These are phyloP conservation scores for Camelus dromedarius DNA, from an alignment of 2,113 vertebrate species.

Conservation along the genomic window DNA sequence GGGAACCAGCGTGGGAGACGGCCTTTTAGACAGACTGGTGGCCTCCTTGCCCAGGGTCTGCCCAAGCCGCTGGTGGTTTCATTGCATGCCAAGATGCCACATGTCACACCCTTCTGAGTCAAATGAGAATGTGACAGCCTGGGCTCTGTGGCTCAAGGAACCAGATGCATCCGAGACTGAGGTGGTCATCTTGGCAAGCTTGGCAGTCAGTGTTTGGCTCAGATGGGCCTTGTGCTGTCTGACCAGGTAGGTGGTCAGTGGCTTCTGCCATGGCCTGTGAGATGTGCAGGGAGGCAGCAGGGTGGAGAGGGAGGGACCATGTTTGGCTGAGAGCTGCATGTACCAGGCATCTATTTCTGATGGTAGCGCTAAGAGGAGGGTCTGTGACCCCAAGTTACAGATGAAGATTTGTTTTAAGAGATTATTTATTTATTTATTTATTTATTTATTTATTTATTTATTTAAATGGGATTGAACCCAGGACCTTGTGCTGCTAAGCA, in stretches of 20 bases:
- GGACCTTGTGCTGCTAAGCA: too few species aligned
- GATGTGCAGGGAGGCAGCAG: fast-evolving
- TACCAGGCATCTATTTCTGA: not conserved
- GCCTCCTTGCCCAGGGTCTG: not conserved
- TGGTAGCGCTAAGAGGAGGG: not conserved
- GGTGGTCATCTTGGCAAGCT: not conserved
- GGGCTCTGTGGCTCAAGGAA: not conserved
- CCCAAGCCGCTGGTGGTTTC: not conserved
- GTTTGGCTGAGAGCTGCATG: fast-evolving
- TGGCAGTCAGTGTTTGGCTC: not conserved
- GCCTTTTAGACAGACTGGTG: not conserved
- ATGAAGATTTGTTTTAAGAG: not conserved
- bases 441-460: too few species aligned
- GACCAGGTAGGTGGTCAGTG: not conserved
- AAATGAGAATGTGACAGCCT: not conserved
- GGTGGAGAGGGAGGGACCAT: not conserved
- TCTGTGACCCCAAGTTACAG: too few species aligned
- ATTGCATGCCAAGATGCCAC: not conserved
- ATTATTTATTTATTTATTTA: too few species aligned
- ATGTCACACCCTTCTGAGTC: not conserved
- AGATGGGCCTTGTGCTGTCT: not conserved
- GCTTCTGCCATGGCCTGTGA: not conserved
- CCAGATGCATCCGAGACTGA: fast-evolving
- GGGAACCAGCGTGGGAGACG: fast-evolving
- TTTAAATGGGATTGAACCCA: too few species aligned